These are phyloP conservation scores for Periophthalmodon schlosseri DNA, from an alignment of 2,113 vertebrate species.

Conservation along the genomic window DNA sequence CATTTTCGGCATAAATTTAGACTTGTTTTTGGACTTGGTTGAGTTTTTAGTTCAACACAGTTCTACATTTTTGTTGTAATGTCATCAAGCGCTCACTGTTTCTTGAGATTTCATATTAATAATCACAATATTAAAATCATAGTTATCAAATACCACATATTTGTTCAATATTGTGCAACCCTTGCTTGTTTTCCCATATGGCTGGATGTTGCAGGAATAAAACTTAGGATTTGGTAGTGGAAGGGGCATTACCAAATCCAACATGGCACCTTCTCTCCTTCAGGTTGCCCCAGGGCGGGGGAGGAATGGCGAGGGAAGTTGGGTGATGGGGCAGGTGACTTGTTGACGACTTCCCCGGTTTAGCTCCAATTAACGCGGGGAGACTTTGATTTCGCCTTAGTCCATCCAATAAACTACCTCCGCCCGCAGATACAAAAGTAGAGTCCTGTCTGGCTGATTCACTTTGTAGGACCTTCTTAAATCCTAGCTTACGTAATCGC, in stretches of 20 bases:
- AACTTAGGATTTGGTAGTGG: constrained; percentile 53
- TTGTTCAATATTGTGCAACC: background rate
- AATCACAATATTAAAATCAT: no score
- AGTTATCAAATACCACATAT: background rate
- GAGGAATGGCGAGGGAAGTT: constrained; percentile 70
- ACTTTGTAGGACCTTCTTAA: constrained; percentile 81
- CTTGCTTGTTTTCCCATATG: constrained; percentile 8
- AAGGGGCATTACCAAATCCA: constrained; percentile 33
- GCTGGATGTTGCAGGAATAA: constrained; percentile 25
- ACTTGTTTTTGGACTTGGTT: no score
- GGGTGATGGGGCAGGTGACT: constrained; percentile 64
- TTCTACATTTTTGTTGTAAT: no score
- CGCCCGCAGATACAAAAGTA: constrained; percentile 82
- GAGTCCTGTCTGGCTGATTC: constrained; percentile 76
- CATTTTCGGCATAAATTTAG: no score
- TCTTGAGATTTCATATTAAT: no score
- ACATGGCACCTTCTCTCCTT: constrained; percentile 71
- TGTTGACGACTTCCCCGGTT: constrained; percentile 67
- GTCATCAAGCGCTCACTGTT: no score
- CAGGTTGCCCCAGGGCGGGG: constrained; percentile 69
- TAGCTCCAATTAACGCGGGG: constrained; percentile 84
- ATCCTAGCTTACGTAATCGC: constrained; percentile 87
- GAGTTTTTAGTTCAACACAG: no score
- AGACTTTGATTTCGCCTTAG: constrained; percentile 94
- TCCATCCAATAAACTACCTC: constrained; percentile 85